Percentiles rank a stretch among this genome's conserved stretches.
Evolutionary conservation across 37 sponge, comb jelly and placozoan genomes (phyloP).

Genomic region (Bolinopsis microptera): DNA sequence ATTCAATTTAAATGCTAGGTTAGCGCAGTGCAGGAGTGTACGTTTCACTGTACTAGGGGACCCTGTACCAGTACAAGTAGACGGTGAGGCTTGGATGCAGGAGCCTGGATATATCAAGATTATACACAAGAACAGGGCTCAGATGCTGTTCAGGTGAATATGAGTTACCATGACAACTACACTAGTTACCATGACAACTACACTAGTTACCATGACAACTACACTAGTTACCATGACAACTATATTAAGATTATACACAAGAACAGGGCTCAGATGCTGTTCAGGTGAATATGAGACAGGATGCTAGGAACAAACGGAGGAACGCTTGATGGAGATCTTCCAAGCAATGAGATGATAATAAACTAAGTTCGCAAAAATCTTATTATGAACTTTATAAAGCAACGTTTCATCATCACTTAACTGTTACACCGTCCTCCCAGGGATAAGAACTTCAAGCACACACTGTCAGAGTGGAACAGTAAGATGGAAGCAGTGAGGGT

Average conservation of each 20-base stretch:
- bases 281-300: too few species aligned
- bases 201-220: too few species aligned
- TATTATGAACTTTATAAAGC: too few species aligned
- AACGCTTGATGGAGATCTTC: too few species aligned
- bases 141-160: conserved; percentile 80
- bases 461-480: neutral
- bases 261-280: conserved; percentile 86
- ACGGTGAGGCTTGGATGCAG: conserved; percentile 98
- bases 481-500: neutral
- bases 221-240: too few species aligned
- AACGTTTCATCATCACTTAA: neutral
- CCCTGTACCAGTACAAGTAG: conserved; percentile 82
- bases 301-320: too few species aligned
- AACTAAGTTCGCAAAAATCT: too few species aligned
- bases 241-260: conserved; percentile 80
- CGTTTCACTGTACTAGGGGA: conserved; percentile 72
- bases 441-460: neutral
- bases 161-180: too few species aligned
- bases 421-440: neutral
- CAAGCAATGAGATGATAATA: too few species aligned
- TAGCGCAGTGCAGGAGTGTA: conserved; percentile 77
- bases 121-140: conserved; percentile 87
- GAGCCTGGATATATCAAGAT: conserved; percentile 82
- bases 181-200: too few species aligned
- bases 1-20: neutral